Conservation (phyloP, 2,888 invertebrate species). For the Mimachlamys varia region DNA sequence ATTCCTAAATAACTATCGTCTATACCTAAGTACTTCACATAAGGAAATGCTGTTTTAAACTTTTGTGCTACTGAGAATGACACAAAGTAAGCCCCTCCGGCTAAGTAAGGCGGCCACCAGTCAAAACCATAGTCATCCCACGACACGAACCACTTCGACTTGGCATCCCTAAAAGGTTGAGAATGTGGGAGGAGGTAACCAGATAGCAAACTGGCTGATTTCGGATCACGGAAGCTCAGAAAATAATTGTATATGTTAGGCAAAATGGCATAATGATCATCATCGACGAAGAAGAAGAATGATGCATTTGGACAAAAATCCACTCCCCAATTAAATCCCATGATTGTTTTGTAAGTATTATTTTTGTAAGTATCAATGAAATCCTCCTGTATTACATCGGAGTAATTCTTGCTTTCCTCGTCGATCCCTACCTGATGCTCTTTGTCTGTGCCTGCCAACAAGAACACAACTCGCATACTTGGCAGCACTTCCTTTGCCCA, state of each 20-base stretch:
- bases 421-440: neutral
- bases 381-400: slow-evolving; percentile 40
- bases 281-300: slow-evolving; percentile 42
- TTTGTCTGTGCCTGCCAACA: neutral
- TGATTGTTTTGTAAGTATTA: slow-evolving; percentile 42
- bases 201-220: neutral
- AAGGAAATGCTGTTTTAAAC: neutral
- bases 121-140: slow-evolving; percentile 38
- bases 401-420: neutral
- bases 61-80: neutral
- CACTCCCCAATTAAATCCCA: slow-evolving; percentile 37
- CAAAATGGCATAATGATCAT: slow-evolving; percentile 39
- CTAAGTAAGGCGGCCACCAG: slow-evolving; percentile 27
- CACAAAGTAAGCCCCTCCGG: slow-evolving; percentile 36
- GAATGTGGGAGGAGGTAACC: neutral
- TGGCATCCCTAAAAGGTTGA: neutral
- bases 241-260: neutral
- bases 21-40: neutral
- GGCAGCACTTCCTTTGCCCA: neutral
- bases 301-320: neutral
- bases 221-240: neutral
- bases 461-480: slow-evolving; percentile 22
- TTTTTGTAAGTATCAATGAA: slow-evolving; percentile 36
- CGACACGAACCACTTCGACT: slow-evolving; percentile 37
- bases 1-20: slow-evolving; percentile 29